Base-by-base conservation (phyloP, 2,113 vertebrate genomes). In the Spheniscus mendiculus region DNA sequence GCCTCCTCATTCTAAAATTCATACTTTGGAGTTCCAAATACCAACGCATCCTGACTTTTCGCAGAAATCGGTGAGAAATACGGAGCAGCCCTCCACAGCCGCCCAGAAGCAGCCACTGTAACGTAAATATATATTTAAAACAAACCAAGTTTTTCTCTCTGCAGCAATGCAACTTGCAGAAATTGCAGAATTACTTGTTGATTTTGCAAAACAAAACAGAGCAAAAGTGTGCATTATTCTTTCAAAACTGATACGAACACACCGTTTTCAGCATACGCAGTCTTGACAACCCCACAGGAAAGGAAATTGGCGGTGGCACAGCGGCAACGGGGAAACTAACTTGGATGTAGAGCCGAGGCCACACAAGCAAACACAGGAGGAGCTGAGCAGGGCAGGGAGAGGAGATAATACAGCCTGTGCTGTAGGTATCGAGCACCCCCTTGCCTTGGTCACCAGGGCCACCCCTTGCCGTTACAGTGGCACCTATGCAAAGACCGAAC, bases 251-350 rank as follows among this genome's bases (percentile, higher is more conserved):
- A 50, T 3, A 20, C 0, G 1, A 77, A 36, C 7, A 13, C 10
- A 17, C 36, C 13, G 53, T 61, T 70, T 69, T 52, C 45, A 44
- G 10, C 14, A 7, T 21, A 36, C 42, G 8, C 27, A 22, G 10
- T 10, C 27, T 11, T 74, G 40, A 56, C 42, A 49, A 11, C 15
- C 23, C 21, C 11, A 7, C 8, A 47, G 40, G 56, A 63, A 80
- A 71, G 34, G 47, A 34, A 88, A 61, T 25, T 8, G 0, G 0
- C 1, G 1, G 20, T 42, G 17, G 19, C 45, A 62, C 44, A 4
- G 45, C 17, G 34, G 11, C 2, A 2, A 18, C 1, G 3, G 55
- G 40, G 38, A 34, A n/a, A 74, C 3, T 9, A 36, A 20, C 55
- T 15, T 63, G 66, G 47, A 55, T 16, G 18, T 25, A 30, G 11